These are phyloP conservation scores for Achlya flavicornis DNA, from an alignment of 2,888 invertebrate species.

Conservation along the genomic window DNA sequence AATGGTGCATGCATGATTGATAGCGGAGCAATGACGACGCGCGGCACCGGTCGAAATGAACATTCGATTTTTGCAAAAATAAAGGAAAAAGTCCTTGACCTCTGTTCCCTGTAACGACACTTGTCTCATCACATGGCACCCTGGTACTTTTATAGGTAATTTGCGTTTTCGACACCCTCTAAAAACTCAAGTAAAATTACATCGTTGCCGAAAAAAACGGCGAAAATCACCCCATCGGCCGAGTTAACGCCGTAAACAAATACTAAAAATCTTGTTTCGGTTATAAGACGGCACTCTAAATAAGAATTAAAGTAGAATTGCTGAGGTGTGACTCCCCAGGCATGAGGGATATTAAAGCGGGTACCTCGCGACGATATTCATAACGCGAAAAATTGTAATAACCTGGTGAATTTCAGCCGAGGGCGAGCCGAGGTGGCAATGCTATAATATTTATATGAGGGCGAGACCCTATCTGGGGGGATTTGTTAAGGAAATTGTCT, in stretches of 20 bases:
- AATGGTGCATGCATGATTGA: slow-evolving; percentile 83
- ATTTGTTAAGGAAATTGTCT: slow-evolving; percentile 78
- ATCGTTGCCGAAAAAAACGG: slow-evolving; percentile 55
- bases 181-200: slow-evolving; percentile 64
- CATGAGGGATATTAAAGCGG: slow-evolving; percentile 62
- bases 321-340: slow-evolving; percentile 79
- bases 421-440: slow-evolving; percentile 63
- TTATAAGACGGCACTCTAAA: slow-evolving; percentile 82
- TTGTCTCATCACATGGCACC: slow-evolving; percentile 25
- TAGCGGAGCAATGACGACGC: slow-evolving; percentile 74
- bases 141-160: slow-evolving; percentile 54
- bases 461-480: slow-evolving; percentile 56
- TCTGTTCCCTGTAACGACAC: slow-evolving; percentile 38
- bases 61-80: slow-evolving; percentile 63
- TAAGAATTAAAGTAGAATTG: slow-evolving; percentile 83
- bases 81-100: slow-evolving; percentile 73
- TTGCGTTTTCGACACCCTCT: slow-evolving; percentile 57
- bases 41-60: slow-evolving; percentile 49
- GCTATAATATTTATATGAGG: slow-evolving; percentile 66
- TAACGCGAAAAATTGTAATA: slow-evolving; percentile 84
- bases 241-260: slow-evolving; percentile 79
- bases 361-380: slow-evolving; percentile 77
- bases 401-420: slow-evolving; percentile 72
- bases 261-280: slow-evolving; percentile 83
- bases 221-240: slow-evolving; percentile 73